Evolutionary conservation across 1,140 invertebrate species (phyloP), one percentile per base, ranked within the genome.

Genomic region (Euwallacea fornicatus): DNA sequence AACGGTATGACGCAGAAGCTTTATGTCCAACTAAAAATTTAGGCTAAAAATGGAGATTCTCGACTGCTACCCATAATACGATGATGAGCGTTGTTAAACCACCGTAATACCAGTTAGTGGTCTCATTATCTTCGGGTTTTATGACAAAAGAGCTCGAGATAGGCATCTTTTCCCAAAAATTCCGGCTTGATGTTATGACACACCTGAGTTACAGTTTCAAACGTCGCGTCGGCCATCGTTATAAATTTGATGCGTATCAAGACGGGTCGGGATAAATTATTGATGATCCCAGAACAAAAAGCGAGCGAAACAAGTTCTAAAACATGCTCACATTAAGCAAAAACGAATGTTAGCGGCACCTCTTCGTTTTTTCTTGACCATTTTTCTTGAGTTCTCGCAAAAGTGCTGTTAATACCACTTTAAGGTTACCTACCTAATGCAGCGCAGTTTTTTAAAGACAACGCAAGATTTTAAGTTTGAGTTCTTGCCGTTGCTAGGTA

Each of bases 301-400:
- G 58, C 59, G 59, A 69, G 60, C 67, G 59, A 55, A 69, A 69
- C 67, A 55, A 62, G 58, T 69, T 69, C 50, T 61, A 69, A 69
- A 62, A 62, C 67, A 62, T 55, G 67, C 7, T 61, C 66, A 53
- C 66, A 69, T 69, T 69, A 69, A 50, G 56, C 66, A 69, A 69
- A 69, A 69, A 69, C 56, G 43, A 61, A 69, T 69, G 66, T 69
- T 69, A 69, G 66, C 66, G 66, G 66, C 66, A 69, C 66, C 66
- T 69, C 43, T 42, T 61, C 46, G 10, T 13, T 61, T 69, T 61
- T 68, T 61, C 58, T 60, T 4, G 21, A 43, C 58, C 9, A 15
- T 62, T 65, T 62, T 44, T 44, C 10, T 15, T 50, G 33, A 53
- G 13, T 11, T 33, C 7, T 9, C 15, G n/a, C 50, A 58, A 67